Evolutionary conservation across 2,888 invertebrate species (phyloP), one percentile per base, ranked within the genome.

Genomic region (Mesorhabditis belari): DNA sequence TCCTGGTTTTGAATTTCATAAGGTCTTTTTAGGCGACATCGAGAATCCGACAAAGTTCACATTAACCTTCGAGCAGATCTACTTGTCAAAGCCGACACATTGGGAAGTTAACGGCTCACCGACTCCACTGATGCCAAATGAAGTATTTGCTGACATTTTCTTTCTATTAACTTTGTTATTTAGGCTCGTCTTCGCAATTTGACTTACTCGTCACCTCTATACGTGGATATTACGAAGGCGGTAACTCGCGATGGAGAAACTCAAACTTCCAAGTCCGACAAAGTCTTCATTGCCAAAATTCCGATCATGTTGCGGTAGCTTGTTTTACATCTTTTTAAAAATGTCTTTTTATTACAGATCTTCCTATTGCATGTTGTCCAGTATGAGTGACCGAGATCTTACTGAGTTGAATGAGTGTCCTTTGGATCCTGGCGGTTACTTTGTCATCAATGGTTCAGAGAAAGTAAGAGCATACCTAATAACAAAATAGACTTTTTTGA

Each of bases 81-180:
- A 99, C 82, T 83, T 99, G 53, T 96, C 96, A 0, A 98, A 98
- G 83, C 98, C 98, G 2, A 99, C 96, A 5, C 98, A 99, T 86
- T 99, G 98, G 98, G 98, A 99, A 83, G 98, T 98, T 84, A 98
- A 98, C 86, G 98, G 98, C 81, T 92, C 95, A 0, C 95, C 96
- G 17, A 91, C 92, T 62, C 94, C 95, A 63, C 95, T 99, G 95
- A 98, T 98, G 94, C 98, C 98, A 0, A 99, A 98, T 81, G 98
- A 98, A 65, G 66, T 64, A 12, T 29, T n/a, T 5, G 24, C 44
- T 17, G 6, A n/a, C 29, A 25, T 21, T 26, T 24, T 12, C 5
- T 3, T 21, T 26, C 25, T 6, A 25, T 26, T 12, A 44, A 3
- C 35, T 17, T 56, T 17, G 44, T 17, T 26, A 9, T 64, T n/a